Percentiles rank a stretch among this genome's conserved stretches.
phyloP scores from a whole-genome alignment of 2,888 invertebrate genomes.

The Rhopalosiphum nymphaeae region DNA sequence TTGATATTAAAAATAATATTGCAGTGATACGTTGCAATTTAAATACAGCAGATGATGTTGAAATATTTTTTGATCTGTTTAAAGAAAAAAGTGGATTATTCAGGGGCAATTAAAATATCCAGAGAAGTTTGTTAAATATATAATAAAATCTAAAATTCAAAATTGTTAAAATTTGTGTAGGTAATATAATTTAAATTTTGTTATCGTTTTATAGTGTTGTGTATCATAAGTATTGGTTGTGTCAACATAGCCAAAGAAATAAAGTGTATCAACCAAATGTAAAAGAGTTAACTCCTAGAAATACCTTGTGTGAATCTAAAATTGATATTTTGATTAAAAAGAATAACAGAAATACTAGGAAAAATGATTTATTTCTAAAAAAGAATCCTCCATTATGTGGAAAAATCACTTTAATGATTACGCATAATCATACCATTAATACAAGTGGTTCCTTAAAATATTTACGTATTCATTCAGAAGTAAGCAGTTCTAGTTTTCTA shows the following conservation, averaged over 20 bases:
- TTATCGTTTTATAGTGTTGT: too few species aligned
- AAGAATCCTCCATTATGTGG: background rate
- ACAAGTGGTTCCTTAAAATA: constrained; percentile 8
- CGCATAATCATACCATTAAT: background rate
- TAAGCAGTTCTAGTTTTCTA: background rate
- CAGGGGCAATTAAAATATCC: too few species aligned
- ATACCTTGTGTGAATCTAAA: background rate
- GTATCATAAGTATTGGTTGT: too few species aligned
- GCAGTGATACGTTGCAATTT: constrained; percentile 20
- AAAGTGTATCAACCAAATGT: too few species aligned
- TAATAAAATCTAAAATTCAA: too few species aligned
- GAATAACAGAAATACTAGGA: background rate
- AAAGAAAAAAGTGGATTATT: too few species aligned
- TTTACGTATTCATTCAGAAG: background rate
- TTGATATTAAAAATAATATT: background rate
- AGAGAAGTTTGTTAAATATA: too few species aligned
- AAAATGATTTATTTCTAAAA: background rate
- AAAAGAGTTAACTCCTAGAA: background rate
- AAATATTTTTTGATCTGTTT: too few species aligned
- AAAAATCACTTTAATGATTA: background rate
- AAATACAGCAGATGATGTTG: too few species aligned
- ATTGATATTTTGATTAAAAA: constrained; percentile 1
- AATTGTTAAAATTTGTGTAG: background rate
- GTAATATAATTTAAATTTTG: too few species aligned
- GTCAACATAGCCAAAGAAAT: too few species aligned